phyloP scores from a whole-genome alignment of 2,113 vertebrate genomes.

The Hipposideros armiger region DNA sequence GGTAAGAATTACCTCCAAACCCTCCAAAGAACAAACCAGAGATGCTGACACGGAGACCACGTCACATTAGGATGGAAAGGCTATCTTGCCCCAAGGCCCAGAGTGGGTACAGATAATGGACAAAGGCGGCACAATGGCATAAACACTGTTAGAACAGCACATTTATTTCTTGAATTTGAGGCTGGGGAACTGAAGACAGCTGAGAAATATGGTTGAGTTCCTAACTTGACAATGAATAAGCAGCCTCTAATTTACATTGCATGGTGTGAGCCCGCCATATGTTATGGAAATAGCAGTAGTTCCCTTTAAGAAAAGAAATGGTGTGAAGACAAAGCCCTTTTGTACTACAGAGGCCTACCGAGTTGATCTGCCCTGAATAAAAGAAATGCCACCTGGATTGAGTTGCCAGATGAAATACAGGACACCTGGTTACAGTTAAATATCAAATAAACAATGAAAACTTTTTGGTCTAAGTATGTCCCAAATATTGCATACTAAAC shows the following conservation, averaged over 20 bases:
- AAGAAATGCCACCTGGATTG: not conserved
- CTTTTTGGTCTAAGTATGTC: not conserved
- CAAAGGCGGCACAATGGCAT: not conserved
- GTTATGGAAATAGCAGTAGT: not conserved
- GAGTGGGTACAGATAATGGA: not conserved
- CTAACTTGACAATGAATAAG: conserved; percentile 46
- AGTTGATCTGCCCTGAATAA: not conserved
- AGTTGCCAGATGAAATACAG: not conserved
- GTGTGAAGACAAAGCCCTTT: conserved; percentile 5
- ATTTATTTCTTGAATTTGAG: not conserved
- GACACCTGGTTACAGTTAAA: not conserved
- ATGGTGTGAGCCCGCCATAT: not conserved
- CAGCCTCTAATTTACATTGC: not conserved
- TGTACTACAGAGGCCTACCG: not conserved
- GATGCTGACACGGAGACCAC: rapidly evolving
- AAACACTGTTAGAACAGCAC: not conserved
- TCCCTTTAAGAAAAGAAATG: conserved; percentile 40
- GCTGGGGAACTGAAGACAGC: not conserved
- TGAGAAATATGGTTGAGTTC: conserved; percentile 28
- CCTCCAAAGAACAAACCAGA: not conserved
- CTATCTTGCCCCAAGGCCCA: rapidly evolving
- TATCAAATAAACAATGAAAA: not conserved
- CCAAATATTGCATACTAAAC: not conserved
- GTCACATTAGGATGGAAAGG: not conserved
- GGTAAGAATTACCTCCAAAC: not conserved